Percentiles rank a stretch among this genome's conserved stretches.
Evolutionary conservation across 2,113 vertebrate genomes (phyloP).

Genomic region (Helogale parvula): DNA sequence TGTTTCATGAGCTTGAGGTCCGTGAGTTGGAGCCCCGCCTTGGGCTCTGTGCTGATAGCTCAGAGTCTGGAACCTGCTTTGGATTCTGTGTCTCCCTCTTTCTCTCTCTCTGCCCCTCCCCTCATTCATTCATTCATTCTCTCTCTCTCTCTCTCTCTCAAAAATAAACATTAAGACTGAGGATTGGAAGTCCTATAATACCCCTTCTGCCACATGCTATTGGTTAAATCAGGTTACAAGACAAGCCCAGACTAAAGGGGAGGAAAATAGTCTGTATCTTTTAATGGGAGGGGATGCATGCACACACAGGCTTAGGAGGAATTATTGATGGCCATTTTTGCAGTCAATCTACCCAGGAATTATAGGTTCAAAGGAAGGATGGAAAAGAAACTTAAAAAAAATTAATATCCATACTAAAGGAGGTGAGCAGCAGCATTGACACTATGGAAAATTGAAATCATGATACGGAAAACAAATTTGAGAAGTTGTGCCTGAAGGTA

Average conservation of each 20-base stretch:
- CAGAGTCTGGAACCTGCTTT: too few relatives aligned
- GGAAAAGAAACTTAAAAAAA: slow-evolving; percentile 12
- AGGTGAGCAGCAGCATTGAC: not conserved
- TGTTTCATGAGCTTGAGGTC: too few relatives aligned
- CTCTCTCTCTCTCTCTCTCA: too few relatives aligned
- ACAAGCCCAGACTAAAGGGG: not conserved
- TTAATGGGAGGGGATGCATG: not conserved
- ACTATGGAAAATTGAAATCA: not conserved
- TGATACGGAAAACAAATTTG: not conserved
- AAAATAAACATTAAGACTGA: not conserved
- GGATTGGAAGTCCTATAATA: not conserved
- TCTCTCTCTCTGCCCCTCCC: too few relatives aligned
- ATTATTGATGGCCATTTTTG: not conserved
- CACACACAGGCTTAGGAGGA: not conserved
- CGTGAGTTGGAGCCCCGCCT: too few relatives aligned
- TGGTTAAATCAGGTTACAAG: not conserved
- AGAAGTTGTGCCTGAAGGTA: not conserved
- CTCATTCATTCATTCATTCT: too few relatives aligned
- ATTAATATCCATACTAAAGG: not conserved
- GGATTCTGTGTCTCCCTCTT: too few relatives aligned
- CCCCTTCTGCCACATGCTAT: not conserved
- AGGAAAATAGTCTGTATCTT: not conserved
- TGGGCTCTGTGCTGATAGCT: too few relatives aligned
- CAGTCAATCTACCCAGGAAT: not conserved
- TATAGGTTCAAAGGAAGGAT: not conserved